Evolutionary conservation across 1,140 invertebrate genomes (phyloP).

Genomic region (Sycobia sp.): DNA sequence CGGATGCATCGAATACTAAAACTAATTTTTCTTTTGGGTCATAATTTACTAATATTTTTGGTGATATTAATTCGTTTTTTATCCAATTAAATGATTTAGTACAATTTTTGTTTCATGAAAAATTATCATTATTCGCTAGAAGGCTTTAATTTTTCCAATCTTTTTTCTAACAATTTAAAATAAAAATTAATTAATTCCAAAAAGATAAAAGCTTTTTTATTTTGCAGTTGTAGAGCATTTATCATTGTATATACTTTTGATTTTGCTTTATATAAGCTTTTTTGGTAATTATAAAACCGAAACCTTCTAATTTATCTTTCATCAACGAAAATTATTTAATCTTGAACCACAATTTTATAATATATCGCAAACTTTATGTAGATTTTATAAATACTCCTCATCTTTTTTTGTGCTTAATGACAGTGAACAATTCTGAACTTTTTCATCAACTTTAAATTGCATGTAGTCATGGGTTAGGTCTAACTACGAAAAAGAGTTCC

Average conservation of each 20-base stretch:
- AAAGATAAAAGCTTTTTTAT: background rate
- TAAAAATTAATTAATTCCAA: constrained; percentile 11
- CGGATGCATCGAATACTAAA: background rate
- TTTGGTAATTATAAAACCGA: constrained; percentile 13
- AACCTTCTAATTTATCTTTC: constrained; percentile 24
- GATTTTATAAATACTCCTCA: constrained; percentile 8
- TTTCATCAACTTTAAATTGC: constrained; percentile 28
- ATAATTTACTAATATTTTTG: background rate
- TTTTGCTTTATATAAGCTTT: constrained; percentile 19
- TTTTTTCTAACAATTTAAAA: background rate
- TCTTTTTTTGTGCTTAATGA: constrained; percentile 36
- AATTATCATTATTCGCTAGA: background rate
- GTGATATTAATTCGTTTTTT: constrained; percentile 1
- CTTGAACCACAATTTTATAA: constrained; percentile 15
- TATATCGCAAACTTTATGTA: constrained; percentile 24
- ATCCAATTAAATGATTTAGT: background rate
- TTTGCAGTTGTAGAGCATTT: background rate
- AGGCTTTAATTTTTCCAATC: background rate
- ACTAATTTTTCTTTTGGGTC: constrained; percentile 1
- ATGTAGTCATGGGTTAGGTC: constrained; percentile 30
- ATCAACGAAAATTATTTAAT: constrained; percentile 31
- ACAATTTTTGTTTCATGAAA: background rate
- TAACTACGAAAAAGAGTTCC: constrained; percentile 5
- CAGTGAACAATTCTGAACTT: constrained; percentile 18
- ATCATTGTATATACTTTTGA: background rate